These are phyloP conservation scores for Istiophorus platypterus DNA, from an alignment of 2,113 vertebrate genomes.

Conservation along the genomic window DNA sequence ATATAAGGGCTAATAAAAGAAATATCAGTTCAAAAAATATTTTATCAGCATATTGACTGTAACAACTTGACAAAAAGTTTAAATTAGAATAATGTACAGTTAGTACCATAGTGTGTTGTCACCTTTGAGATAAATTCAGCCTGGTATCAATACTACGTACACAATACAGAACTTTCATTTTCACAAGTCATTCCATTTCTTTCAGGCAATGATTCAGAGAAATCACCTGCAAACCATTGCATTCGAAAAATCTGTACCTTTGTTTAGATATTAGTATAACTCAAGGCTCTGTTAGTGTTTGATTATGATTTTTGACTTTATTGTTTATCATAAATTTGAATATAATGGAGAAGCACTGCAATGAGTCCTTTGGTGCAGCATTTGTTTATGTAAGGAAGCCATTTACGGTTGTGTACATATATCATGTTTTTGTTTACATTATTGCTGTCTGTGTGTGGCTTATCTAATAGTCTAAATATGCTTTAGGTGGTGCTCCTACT, in stretches of 20 bases:
- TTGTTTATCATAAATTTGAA: constrained; percentile 42
- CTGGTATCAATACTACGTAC: constrained; percentile 27
- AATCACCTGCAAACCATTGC: constrained; percentile 1
- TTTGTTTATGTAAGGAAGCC: constrained; percentile 37
- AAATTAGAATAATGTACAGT: constrained; percentile 27
- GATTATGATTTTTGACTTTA: constrained; percentile 29
- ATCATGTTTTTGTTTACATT: constrained; percentile 32
- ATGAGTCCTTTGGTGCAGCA: constrained; percentile 49
- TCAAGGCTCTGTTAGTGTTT: constrained; percentile 18
- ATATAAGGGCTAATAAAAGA: constrained; percentile 47
- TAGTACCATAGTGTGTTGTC: constrained; percentile 2
- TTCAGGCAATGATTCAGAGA: constrained; percentile 11
- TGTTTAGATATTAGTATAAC: constrained; percentile 19
- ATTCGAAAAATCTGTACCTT: neutral
- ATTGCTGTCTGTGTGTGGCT: constrained; percentile 52
- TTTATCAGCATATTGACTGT: constrained; percentile 30
- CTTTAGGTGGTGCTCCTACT: constrained; percentile 28
- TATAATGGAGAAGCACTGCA: constrained; percentile 34
- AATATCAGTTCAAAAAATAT: constrained; percentile 53
- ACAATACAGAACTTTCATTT: constrained; percentile 9
- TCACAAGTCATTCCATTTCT: constrained; percentile 20
- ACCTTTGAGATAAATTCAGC: constrained; percentile 17
- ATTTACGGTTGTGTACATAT: constrained; percentile 17
- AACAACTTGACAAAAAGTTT: constrained; percentile 48
- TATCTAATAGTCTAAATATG: constrained; percentile 42